Conservation (phyloP, 2,888 invertebrate genomes). For the Caradrina clavipalpis region DNA sequence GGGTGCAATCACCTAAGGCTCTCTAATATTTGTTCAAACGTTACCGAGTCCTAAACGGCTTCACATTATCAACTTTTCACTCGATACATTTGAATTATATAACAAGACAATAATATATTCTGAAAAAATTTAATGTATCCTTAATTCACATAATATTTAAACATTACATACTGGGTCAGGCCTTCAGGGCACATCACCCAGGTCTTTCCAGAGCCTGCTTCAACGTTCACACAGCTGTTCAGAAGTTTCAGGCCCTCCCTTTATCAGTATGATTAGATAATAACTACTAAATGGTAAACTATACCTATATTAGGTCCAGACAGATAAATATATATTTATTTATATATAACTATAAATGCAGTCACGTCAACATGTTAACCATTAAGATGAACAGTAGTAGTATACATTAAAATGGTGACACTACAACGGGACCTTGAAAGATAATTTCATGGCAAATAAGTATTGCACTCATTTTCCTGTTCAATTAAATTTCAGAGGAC, state of each 20-base stretch:
- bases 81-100: slow-evolving; percentile 90
- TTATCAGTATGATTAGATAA: slow-evolving; percentile 75
- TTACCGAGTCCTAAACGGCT: slow-evolving; percentile 82
- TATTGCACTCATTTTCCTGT: slow-evolving; percentile 76
- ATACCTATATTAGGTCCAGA: slow-evolving; percentile 82
- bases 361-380: slow-evolving; percentile 47
- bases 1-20: slow-evolving; percentile 87
- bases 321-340: slow-evolving; percentile 70
- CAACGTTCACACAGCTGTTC: slow-evolving; percentile 80
- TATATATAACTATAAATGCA: slow-evolving; percentile 66
- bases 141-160: slow-evolving; percentile 83
- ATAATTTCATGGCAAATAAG: slow-evolving; percentile 72
- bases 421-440: slow-evolving; percentile 67
- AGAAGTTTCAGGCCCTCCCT: slow-evolving; percentile 79
- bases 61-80: slow-evolving; percentile 82
- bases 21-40: slow-evolving; percentile 85
- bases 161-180: slow-evolving; percentile 89
- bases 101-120: slow-evolving; percentile 91
- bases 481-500: slow-evolving; percentile 77
- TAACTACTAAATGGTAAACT: slow-evolving; percentile 78
- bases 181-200: slow-evolving; percentile 81
- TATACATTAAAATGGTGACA: slow-evolving; percentile 42
- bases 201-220: slow-evolving; percentile 78
- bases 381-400: slow-evolving; percentile 50
- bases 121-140: slow-evolving; percentile 90